Base-by-base conservation (phyloP, 2,797 vertebrate genomes). In the Bovichtus variegatus region DNA sequence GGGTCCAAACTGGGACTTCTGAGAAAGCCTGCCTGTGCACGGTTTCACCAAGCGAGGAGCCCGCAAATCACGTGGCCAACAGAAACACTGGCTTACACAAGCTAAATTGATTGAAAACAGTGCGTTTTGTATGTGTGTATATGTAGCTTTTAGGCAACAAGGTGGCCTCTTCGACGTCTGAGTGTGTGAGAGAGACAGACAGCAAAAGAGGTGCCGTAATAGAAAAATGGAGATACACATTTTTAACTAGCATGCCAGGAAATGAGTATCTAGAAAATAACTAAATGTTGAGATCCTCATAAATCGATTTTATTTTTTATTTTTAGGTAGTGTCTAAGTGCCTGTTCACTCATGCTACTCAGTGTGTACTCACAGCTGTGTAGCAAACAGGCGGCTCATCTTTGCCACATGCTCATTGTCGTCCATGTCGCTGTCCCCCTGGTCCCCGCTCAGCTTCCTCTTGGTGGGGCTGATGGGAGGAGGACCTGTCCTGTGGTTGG, bases 401-500 rank as follows among this genome's bases (percentile, higher is more conserved):
- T 99, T 99, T 70, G 97, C 94, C 89, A 97, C 94, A 0, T 98
- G 98, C 82, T 99, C 97, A 0, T 94, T 97, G 91, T 97, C 97
- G 82, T 99, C 97, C 71, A 97, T 90, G 90, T 97, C 96, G 2
- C 97, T 97, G 3, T 98, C 97, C 18, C 92, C 95, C 55, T 97
- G 97, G 85, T 99, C 98, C 87, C 96, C 92, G 59, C 95, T 96
- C 93, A 97, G 95, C 93, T 97, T 99, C 91, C 98, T 96, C 95
- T 99, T 99, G 93, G 94, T 97, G 86, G 98, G 98, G 92, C 98
- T 99, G 94, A 99, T 98, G 58, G 98, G 98, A 59, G 98, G 97
- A 49, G 98, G 98, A 49, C 97, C 98, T 1, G 98, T 99, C 85
- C 98, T 95, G 91, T 99, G 97, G 90, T 93, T 96, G 91, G 93